phyloP scores from a whole-genome alignment of 2,888 invertebrate species.

The Megastigmus dorsalis region DNA sequence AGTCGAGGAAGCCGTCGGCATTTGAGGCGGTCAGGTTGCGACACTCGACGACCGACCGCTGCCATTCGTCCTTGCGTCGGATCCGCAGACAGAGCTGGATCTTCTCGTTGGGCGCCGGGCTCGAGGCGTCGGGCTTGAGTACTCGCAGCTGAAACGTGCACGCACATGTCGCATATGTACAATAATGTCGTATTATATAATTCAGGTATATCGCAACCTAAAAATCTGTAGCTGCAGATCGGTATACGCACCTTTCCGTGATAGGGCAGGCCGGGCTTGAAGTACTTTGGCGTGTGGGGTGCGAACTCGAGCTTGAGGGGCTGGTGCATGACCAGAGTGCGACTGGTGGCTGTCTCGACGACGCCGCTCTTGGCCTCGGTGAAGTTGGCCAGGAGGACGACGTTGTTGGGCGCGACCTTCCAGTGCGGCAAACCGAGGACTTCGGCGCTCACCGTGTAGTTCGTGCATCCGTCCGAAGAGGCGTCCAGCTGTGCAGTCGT shows the following conservation, averaged over 20 bases:
- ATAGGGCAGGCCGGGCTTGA: conserved; percentile 84
- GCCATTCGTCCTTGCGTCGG: conserved; percentile 69
- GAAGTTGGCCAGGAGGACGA: conserved; percentile 73
- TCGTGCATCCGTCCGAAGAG: conserved; percentile 68
- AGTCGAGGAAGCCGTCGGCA: conserved; percentile 70
- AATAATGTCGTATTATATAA: too few relatives aligned
- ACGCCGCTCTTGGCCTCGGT: conserved; percentile 80
- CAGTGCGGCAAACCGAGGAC: conserved; percentile 69
- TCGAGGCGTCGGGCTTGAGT: conserved; percentile 66
- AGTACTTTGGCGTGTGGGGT: conserved; percentile 77
- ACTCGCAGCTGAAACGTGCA: conserved; percentile 65
- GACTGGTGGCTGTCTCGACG: conserved; percentile 79
- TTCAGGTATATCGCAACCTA: not conserved
- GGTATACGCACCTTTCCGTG: conserved; percentile 77
- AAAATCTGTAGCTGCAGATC: not conserved
- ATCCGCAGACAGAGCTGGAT: conserved; percentile 71
- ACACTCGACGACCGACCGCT: conserved; percentile 69
- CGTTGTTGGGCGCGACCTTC: conserved; percentile 69
- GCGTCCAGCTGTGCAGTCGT: conserved; percentile 32
- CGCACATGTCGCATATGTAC: too few relatives aligned
- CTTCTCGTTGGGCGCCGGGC: conserved; percentile 69
- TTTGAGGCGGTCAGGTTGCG: conserved; percentile 70
- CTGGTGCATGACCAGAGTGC: conserved; percentile 77
- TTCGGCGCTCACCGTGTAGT: conserved; percentile 69
- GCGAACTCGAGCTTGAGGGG: conserved; percentile 78